These are phyloP conservation scores for Camptogramma bilineatum DNA, from an alignment of 2,888 invertebrate species.

Conservation along the genomic window DNA sequence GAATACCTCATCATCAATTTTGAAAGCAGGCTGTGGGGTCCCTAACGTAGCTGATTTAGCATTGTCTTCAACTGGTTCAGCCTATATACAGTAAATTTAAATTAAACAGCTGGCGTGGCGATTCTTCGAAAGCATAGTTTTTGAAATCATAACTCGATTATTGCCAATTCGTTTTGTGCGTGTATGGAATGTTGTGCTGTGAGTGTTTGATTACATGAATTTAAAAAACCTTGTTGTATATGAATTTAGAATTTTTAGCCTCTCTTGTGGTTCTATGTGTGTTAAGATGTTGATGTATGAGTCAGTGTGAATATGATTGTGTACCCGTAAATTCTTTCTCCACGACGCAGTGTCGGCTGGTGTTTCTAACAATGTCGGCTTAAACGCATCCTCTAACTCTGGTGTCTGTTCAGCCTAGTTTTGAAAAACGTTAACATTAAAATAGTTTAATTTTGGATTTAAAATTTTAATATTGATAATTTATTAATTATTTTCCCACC, in stretches of 20 bases:
- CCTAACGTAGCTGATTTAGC: slow-evolving; percentile 69
- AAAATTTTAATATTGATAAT: slow-evolving; percentile 13
- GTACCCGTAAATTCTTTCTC: slow-evolving; percentile 70
- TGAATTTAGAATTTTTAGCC: slow-evolving; percentile 7
- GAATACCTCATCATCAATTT: slow-evolving; percentile 78
- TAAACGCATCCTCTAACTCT: slow-evolving; percentile 75
- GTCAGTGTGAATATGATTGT: slow-evolving; percentile 29
- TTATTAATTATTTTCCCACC: slow-evolving; percentile 56
- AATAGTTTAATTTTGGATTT: slow-evolving; percentile 19
- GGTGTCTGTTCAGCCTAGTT: slow-evolving; percentile 79
- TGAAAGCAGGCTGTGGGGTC: slow-evolving; percentile 72
- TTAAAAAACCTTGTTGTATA: background rate
- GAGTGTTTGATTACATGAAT: slow-evolving; percentile 10
- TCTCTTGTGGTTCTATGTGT: slow-evolving; percentile 10
- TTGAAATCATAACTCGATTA: slow-evolving; percentile 27
- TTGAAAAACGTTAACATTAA: slow-evolving; percentile 37
- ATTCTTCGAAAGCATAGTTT: slow-evolving; percentile 60
- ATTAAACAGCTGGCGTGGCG: slow-evolving; percentile 61
- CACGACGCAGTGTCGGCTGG: slow-evolving; percentile 61
- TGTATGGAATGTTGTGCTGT: slow-evolving; percentile 39
- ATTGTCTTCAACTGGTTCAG: slow-evolving; percentile 70
- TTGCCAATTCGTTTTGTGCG: slow-evolving; percentile 41
- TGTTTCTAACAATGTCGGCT: slow-evolving; percentile 74
- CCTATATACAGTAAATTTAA: slow-evolving; percentile 73
- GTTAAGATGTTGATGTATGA: slow-evolving; percentile 4